phyloP scores from a whole-genome alignment of 53 echinoderm and acorn worm species.

The Antedon mediterranea region DNA sequence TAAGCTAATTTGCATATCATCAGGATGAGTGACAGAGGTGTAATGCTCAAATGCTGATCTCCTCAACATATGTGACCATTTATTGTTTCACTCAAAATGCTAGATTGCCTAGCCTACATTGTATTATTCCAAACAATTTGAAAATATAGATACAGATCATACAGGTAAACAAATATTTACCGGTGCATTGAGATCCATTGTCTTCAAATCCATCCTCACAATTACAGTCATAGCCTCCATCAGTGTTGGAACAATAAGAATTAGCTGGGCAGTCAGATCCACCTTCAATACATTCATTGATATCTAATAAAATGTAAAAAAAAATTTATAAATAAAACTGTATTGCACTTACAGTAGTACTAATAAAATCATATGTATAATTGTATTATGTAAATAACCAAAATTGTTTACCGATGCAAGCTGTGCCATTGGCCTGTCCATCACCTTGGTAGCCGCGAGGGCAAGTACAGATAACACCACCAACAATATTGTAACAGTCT shows the following conservation, averaged over 20 bases:
- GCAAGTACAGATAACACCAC: slow-evolving; percentile 2
- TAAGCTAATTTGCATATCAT: too few relatives aligned
- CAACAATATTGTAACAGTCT: slow-evolving; percentile 6
- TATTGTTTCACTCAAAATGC: too few relatives aligned
- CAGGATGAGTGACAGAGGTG: too few relatives aligned
- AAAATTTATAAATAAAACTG: too few relatives aligned
- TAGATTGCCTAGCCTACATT: too few relatives aligned
- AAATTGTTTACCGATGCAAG: slow-evolving; percentile 9
- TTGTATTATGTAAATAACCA: not conserved
- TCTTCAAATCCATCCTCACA: not conserved
- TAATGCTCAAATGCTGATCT: too few relatives aligned
- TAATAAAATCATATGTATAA: too few relatives aligned
- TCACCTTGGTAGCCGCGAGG: slow-evolving; percentile 2
- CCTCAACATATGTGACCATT: too few relatives aligned
- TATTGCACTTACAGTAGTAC: too few relatives aligned
- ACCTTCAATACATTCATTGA: not conserved
- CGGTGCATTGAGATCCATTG: not conserved
- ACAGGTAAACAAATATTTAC: too few relatives aligned
- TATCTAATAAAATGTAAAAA: not conserved
- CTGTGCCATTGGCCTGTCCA: slow-evolving; percentile 9
- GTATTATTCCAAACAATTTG: too few relatives aligned
- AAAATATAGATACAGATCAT: too few relatives aligned
- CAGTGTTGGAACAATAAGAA: not conserved
- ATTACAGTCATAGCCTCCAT: not conserved
- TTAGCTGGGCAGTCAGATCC: not conserved